Base-by-base conservation (phyloP, 2,888 invertebrate genomes). In the Cancer borealis region DNA sequence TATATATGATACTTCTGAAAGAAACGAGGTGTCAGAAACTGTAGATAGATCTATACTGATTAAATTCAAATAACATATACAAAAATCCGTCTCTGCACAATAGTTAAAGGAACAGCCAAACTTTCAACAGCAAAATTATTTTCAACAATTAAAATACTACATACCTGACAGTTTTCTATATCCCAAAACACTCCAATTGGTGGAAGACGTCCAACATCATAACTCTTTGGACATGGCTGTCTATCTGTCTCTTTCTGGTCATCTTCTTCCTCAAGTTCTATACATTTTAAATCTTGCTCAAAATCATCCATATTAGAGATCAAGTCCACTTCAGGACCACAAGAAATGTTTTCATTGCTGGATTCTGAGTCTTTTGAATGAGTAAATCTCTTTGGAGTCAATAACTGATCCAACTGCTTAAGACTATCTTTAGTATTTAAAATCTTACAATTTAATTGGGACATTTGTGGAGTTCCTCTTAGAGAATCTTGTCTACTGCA, bases 141-240 rank as follows among this genome's bases (percentile, higher is more conserved):
- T 2, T 73, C n/a, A 73, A n/a, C 73, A 73, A 73, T 26, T 6
- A 73, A n/a, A 10, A 88, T 88, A 88, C 88, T 45, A 96, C 96
- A 96, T 96, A 98, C 98, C 96, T 98, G 98, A 96, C 98, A 98
- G 96, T 99, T 99, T 97, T 99, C 98, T 96, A 99, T 98, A 96
- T 99, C 99, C 99, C 99, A 99, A 97, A 98, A 98, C 96, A 98
- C 98, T 91, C 98, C 98, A 96, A 98, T 95, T 47, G 95, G 95
- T 91, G 94, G 95, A 88, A 94, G 94, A 17, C 89, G 88, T 30
- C 79, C 87, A 17, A 17, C 46, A 54, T 92, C 92, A 91, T 92
- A 94, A 10, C 49, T 47, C n/a, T 92, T 79, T 26, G 90, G 84
- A n/a, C 90, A 84, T 49, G 92, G 39, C 66, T 94, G 92, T 87